A percentile compares a stretch with the other conserved stretches of the same genome.
phyloP scores from a whole-genome alignment of 2,888 invertebrate species.

The Alcis repandata region DNA sequence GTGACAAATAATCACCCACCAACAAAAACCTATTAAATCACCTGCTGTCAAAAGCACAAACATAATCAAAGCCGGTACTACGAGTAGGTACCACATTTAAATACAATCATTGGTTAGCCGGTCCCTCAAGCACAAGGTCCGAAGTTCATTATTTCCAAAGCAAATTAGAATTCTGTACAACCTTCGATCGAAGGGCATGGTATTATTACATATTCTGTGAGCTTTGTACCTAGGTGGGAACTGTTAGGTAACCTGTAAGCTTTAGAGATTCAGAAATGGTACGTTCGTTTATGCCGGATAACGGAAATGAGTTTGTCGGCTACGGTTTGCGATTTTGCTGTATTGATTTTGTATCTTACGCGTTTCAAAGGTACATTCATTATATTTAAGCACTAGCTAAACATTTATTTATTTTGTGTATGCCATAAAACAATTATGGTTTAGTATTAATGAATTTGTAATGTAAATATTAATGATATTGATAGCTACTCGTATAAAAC shows the following conservation, averaged over 20 bases:
- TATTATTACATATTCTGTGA: constrained; percentile 21
- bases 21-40: neutral
- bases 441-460: too few species aligned
- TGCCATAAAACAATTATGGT: too few species aligned
- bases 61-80: neutral
- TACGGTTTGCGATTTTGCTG: too few species aligned
- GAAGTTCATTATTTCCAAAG: constrained; percentile 44
- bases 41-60: neutral
- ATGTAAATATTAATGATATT: too few species aligned
- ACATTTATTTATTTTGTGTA: too few species aligned
- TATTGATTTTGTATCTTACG: too few species aligned
- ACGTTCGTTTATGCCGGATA: neutral
- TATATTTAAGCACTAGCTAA: too few species aligned
- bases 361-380: too few species aligned
- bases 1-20: neutral
- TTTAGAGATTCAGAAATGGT: neutral
- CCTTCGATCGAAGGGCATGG: constrained; percentile 45
- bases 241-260: constrained; percentile 5
- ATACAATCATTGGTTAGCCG: constrained; percentile 28
- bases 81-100: constrained; percentile 19
- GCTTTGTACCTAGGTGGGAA: neutral
- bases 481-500: too few species aligned
- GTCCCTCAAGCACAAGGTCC: constrained; percentile 31
- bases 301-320: neutral
- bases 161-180: constrained; percentile 44